Evolutionary conservation across 2,888 invertebrate genomes (phyloP).

Genomic region (Drosophila meridionalis): DNA sequence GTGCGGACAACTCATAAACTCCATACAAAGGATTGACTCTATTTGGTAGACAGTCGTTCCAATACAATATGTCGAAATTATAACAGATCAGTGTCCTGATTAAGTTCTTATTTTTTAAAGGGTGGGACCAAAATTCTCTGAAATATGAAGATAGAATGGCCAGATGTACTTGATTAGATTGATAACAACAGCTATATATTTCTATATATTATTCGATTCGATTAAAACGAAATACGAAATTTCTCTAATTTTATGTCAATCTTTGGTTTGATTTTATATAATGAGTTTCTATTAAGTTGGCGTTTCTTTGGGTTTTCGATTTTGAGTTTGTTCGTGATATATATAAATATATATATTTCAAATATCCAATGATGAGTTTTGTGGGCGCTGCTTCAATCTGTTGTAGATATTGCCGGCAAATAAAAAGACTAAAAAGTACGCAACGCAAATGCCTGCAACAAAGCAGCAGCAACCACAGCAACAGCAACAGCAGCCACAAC

Average conservation of each 20-base stretch:
- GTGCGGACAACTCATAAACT: no score
- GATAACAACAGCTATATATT: no score
- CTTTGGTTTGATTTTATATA: background rate
- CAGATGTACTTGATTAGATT: no score
- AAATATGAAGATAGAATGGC: no score
- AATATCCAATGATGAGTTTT: slow-evolving; percentile 39
- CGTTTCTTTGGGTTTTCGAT: slow-evolving; percentile 5
- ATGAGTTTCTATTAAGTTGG: slow-evolving; percentile 8
- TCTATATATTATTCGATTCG: no score
- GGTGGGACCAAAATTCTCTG: no score
- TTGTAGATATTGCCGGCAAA: slow-evolving; percentile 80
- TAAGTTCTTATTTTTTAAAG: no score
- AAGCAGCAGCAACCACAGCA: slow-evolving; percentile 39
- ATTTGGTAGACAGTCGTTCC: no score
- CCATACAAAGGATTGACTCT: no score
- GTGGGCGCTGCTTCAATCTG: slow-evolving; percentile 46
- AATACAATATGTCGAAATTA: no score
- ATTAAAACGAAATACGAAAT: background rate
- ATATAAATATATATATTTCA: background rate
- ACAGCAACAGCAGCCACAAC: slow-evolving; percentile 63
- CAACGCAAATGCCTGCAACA: slow-evolving; percentile 56
- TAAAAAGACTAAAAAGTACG: slow-evolving; percentile 81
- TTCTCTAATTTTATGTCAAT: background rate
- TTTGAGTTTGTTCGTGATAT: background rate
- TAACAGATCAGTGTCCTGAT: no score